These are phyloP conservation scores for Homalodisca vitripennis DNA, from an alignment of 1,140 invertebrate genomes.

Conservation along the genomic window DNA sequence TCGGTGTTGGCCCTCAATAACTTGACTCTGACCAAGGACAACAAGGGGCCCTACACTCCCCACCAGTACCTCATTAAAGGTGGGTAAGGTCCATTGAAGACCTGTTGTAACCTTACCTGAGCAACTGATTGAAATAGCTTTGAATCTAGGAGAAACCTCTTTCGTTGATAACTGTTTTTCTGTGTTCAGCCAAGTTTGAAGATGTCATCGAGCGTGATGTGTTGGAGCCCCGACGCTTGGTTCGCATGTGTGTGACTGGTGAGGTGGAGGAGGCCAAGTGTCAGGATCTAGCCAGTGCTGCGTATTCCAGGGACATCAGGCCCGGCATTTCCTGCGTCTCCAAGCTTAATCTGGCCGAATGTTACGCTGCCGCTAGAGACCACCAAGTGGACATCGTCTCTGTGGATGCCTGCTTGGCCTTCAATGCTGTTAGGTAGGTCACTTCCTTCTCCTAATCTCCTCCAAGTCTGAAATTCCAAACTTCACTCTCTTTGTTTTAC, in stretches of 20 bases:
- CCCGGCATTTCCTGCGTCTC: conserved; percentile 66
- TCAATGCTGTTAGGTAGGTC: conserved; percentile 53
- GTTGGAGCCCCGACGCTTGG: conserved; percentile 56
- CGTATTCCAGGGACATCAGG: conserved; percentile 69
- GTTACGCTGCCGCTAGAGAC: conserved; percentile 63
- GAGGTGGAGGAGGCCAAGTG: conserved; percentile 65
- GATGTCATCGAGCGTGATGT: conserved; percentile 70
- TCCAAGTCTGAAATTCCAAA: too few species aligned
- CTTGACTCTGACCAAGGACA: conserved; percentile 57
- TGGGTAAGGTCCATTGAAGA: conserved; percentile 35
- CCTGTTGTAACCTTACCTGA: too few species aligned
- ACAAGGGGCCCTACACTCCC: conserved; percentile 61
- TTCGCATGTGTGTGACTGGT: conserved; percentile 63
- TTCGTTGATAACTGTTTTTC: too few species aligned
- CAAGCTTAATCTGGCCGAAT: conserved; percentile 56
- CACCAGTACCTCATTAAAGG: conserved; percentile 60
- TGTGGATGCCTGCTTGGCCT: conserved; percentile 58
- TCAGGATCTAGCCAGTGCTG: conserved; percentile 59
- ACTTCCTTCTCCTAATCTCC: too few species aligned
- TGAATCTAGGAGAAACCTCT: too few species aligned
- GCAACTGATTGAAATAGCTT: too few species aligned
- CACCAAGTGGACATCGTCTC: conserved; percentile 63
- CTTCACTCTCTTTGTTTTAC: too few species aligned
- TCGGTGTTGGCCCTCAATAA: conserved; percentile 55
- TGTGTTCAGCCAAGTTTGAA: conserved; percentile 61